Percentiles rank a stretch among this genome's conserved stretches.
These are phyloP conservation scores for Salarias fasciatus DNA, from an alignment of 2,797 vertebrate genomes.

Conservation along the genomic window DNA sequence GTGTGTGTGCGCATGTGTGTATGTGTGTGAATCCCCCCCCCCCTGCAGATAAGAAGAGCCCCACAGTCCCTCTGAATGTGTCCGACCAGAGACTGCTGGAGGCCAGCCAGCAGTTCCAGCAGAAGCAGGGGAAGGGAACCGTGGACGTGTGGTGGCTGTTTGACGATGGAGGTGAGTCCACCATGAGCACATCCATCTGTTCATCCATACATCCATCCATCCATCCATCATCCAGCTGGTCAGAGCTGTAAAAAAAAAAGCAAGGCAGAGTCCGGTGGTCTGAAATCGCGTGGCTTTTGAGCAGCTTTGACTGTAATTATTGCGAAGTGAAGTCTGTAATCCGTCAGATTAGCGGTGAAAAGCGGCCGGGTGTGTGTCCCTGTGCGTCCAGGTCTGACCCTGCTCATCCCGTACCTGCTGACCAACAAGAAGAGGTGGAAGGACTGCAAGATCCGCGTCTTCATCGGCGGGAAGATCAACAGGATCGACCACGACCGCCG, in stretches of 20 bases:
- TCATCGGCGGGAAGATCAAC: conserved; percentile 98
- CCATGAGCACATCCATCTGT: no score
- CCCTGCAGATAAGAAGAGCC: conserved; percentile 87
- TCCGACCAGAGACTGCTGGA: conserved; percentile 93
- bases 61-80: conserved; percentile 82
- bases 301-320: no score
- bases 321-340: no score
- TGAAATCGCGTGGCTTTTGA: no score
- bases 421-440: conserved; percentile 99
- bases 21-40: no score
- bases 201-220: no score
- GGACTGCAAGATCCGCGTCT: conserved; percentile 97
- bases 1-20: not conserved
- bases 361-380: no score
- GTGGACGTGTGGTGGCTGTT: conserved; percentile 99
- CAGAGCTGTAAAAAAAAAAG: no score
- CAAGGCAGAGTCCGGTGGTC: no score
- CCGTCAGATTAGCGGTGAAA: no score
- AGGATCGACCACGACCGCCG: conserved; percentile 97
- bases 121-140: conserved; percentile 95
- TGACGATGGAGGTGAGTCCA: conserved; percentile 92
- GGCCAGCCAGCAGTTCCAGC: conserved; percentile 94
- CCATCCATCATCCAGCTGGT: no score
- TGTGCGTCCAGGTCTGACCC: conserved; percentile 81
- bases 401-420: conserved; percentile 95